These are phyloP conservation scores for Liasis olivaceus DNA, from an alignment of 2,797 vertebrate genomes.

Conservation along the genomic window DNA sequence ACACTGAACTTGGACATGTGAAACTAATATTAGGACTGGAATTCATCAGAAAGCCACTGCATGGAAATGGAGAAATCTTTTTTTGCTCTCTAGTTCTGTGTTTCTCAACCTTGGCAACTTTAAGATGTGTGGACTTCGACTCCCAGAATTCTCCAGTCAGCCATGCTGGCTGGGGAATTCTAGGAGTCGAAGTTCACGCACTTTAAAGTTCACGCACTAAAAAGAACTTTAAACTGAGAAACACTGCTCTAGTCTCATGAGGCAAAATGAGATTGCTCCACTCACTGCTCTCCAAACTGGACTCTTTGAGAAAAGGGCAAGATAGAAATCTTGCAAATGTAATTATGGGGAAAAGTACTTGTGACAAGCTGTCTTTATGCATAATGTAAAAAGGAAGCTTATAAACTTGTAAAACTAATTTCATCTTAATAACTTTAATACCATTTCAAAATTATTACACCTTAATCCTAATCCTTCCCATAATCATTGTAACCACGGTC, in stretches of 20 bases:
- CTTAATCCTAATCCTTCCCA: neutral
- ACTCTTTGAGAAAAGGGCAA: neutral
- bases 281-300: neutral
- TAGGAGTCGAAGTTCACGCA: too few relatives aligned
- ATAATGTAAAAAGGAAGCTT: neutral
- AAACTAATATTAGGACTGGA: neutral
- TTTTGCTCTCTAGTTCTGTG: neutral
- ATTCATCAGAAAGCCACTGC: neutral
- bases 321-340: neutral
- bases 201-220: too few relatives aligned
- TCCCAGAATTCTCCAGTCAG: too few relatives aligned
- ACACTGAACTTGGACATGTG: neutral
- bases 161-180: too few relatives aligned
- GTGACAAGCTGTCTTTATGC: neutral
- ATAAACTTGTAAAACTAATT: neutral
- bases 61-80: neutral
- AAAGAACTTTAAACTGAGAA: too few relatives aligned
- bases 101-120: too few relatives aligned
- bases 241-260: neutral
- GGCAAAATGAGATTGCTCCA: neutral
- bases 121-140: too few relatives aligned
- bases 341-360: neutral
- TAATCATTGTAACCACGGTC: neutral
- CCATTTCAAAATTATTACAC: neutral
- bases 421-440: neutral